phyloP scores from a whole-genome alignment of 92 coral and sea anemone species.

The Muricea muricata region DNA sequence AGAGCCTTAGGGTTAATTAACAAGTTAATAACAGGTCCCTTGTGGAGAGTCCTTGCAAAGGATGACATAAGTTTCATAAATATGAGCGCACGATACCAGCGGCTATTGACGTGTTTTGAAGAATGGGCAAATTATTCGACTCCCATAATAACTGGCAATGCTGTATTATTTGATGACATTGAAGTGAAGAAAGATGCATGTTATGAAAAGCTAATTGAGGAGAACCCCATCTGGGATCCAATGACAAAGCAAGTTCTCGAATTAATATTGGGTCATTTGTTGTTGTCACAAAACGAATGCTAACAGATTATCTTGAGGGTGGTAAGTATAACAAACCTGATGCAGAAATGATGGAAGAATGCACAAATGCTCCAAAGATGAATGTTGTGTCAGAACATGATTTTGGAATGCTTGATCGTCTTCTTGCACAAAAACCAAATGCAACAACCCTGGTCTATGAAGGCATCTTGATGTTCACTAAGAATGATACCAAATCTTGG shows the following conservation, averaged over 20 bases:
- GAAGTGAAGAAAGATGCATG: slow-evolving; percentile 27
- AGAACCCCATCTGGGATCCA: slow-evolving; percentile 15
- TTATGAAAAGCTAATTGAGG: slow-evolving; percentile 27
- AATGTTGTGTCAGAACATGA: slow-evolving; percentile 32
- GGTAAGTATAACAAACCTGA: slow-evolving; percentile 48
- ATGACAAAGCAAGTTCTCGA: slow-evolving; percentile 51
- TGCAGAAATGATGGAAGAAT: background rate
- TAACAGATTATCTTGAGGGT: slow-evolving; percentile 42
- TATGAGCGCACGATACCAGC: slow-evolving; percentile 36
- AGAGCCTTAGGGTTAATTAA: slow-evolving; percentile 42
- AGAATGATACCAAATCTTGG: slow-evolving; percentile 40
- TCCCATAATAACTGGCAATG: slow-evolving; percentile 37
- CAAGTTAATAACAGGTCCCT: no score
- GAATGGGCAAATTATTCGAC: slow-evolving; percentile 35
- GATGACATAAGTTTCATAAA: slow-evolving; percentile 23
- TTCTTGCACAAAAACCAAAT: slow-evolving; percentile 37
- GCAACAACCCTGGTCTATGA: slow-evolving; percentile 40
- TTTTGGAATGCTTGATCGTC: slow-evolving; percentile 42
- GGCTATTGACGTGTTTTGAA: slow-evolving; percentile 28
- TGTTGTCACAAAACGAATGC: slow-evolving; percentile 49
- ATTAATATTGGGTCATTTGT: slow-evolving; percentile 43
- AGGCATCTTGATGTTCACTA: slow-evolving; percentile 31
- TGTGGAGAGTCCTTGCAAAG: slow-evolving; percentile 46
- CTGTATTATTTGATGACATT: slow-evolving; percentile 19
- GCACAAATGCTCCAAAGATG: slow-evolving; percentile 38